Evolutionary conservation across 2,797 vertebrate species (phyloP), one percentile per base, ranked within the genome.

Genomic region (Moxostoma hubbsi): DNA sequence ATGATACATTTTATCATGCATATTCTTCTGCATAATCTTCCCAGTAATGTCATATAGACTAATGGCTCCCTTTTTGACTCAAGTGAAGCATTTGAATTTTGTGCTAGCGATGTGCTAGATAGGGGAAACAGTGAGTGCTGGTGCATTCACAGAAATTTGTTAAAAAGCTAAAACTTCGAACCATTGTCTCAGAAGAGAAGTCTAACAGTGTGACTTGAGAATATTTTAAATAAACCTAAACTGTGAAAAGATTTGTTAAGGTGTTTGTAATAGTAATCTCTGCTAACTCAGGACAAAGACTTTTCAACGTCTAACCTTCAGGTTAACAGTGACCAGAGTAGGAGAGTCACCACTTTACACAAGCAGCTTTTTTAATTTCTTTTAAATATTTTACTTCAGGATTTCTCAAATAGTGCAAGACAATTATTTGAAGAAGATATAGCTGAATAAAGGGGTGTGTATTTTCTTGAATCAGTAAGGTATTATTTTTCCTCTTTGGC

Each of bases 401-500:
- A 49, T 3, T 49, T 24, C 9, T 51, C 59, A 75, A 24, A 51
- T 12, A 36, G n/a, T n/a, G 53, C 45, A 58, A 53, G 43, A 43
- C 15, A 51, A 59, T 11, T 2, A 51, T 7, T 46, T 43, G 12
- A 66, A 57, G n/a, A 50, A 72, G 49, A 58, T 75, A 1, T 43
- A 54, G 36, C 46, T 59, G 5, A 50, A 70, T 54, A 11, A 54
- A 62, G 64, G 43, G 51, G 66, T 75, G 69, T 73, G 62, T 62
- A 73, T 61, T 62, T 68, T 85, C 75, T 66, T 24, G 82, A 86
- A 90, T 89, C 88, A 87, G 86, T 89, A 85, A 62, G 61, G 62
- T 74, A 71, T 87, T 86, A 86, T 86, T 85, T 79, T 82, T 82
- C 36, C 66, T 54, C 64, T 70, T 67, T 47, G 71, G 80, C 24